phyloP scores from a whole-genome alignment of 92 coral and sea anemone genomes.

The Palythoa grandis region DNA sequence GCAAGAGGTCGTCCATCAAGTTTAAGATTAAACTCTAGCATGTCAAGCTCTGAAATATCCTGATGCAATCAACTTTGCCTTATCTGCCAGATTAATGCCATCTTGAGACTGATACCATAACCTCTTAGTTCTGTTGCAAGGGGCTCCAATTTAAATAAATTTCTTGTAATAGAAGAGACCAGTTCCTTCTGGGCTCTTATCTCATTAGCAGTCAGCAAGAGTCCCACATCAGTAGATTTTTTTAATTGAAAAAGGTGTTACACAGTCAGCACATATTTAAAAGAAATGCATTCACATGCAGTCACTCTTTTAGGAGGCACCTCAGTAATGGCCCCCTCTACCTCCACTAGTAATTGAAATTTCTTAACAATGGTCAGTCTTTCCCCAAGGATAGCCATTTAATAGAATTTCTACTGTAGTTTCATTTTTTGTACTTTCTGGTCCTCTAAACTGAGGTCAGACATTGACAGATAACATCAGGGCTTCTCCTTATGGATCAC shows the following conservation, averaged over 20 bases:
- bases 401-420: too few relatives aligned
- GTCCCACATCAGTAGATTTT: slow-evolving; percentile 48
- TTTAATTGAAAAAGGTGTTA: neutral
- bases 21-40: slow-evolving; percentile 51
- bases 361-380: neutral
- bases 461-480: too few relatives aligned
- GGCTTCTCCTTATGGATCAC: too few relatives aligned
- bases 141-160: slow-evolving; percentile 43
- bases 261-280: neutral
- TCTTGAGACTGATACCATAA: slow-evolving; percentile 36
- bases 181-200: slow-evolving; percentile 55
- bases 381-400: too few relatives aligned
- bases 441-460: too few relatives aligned
- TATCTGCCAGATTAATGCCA: slow-evolving; percentile 45
- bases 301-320: neutral
- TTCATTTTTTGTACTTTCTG: too few relatives aligned
- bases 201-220: slow-evolving; percentile 43
- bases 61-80: slow-evolving; percentile 43
- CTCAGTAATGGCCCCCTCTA: slow-evolving; percentile 1
- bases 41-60: slow-evolving; percentile 11
- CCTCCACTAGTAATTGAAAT: neutral
- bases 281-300: neutral
- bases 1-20: slow-evolving; percentile 59
- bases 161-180: slow-evolving; percentile 43
- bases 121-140: slow-evolving; percentile 49